These are phyloP conservation scores for Beroe forskalii DNA, from an alignment of 37 sponge, comb jelly and placozoan species.

Conservation along the genomic window DNA sequence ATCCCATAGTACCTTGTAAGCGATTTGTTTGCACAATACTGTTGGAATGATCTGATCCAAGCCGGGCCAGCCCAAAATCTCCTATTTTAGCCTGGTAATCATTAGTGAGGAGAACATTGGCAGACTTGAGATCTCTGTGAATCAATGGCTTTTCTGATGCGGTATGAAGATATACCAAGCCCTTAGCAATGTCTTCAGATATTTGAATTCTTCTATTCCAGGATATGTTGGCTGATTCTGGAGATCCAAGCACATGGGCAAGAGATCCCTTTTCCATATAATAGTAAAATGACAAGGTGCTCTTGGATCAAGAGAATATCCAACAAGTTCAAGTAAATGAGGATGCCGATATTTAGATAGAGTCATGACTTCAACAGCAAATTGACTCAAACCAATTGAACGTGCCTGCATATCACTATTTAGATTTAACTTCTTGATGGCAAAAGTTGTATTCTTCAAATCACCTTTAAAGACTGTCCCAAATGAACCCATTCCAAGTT, in stretches of 20 bases:
- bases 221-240: not conserved
- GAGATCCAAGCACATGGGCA: conserved; percentile 23
- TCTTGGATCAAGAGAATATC: conserved; percentile 76
- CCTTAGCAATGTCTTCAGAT: conserved; percentile 75
- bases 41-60: conserved; percentile 55
- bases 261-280: conserved; percentile 86
- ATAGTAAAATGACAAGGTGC: conserved; percentile 79
- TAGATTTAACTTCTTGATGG: conserved; percentile 34
- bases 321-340: conserved; percentile 76
- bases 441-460: conserved; percentile 55
- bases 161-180: conserved; percentile 85
- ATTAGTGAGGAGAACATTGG: conserved; percentile 78
- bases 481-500: conserved; percentile 62
- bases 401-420: conserved; percentile 52
- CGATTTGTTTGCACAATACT: conserved; percentile 67
- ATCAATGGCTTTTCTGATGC: conserved; percentile 73
- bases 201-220: conserved; percentile 10
- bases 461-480: conserved; percentile 53
- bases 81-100: conserved; percentile 73
- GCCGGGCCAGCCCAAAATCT: conserved; percentile 76
- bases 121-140: conserved; percentile 92
- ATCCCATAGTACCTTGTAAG: conserved; percentile 79
- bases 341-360: conserved; percentile 72
- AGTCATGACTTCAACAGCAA: conserved; percentile 61
- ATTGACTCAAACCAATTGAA: conserved; percentile 34